Conservation (phyloP, 2,113 vertebrate species). For the Bambusicola thoracicus region DNA sequence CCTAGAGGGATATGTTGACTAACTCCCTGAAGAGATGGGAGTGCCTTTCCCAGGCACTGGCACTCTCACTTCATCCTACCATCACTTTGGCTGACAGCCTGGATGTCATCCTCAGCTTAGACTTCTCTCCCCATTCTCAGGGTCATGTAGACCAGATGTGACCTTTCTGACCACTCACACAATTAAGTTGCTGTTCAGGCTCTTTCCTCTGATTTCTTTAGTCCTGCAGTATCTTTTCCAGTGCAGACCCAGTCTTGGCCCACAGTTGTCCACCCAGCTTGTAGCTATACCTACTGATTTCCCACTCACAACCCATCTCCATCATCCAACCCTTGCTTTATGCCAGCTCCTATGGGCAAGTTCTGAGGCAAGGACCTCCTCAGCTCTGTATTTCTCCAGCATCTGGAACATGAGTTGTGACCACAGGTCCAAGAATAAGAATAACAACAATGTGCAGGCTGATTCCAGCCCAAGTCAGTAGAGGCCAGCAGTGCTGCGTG, state of each 20-base stretch:
- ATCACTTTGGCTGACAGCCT: background rate
- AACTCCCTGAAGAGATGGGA: no score
- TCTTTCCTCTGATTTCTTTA: background rate
- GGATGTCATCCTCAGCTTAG: background rate
- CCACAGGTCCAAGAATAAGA: constrained; percentile 32
- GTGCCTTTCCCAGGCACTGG: background rate
- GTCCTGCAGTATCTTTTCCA: background rate
- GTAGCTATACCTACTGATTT: background rate
- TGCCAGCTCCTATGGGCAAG: background rate
- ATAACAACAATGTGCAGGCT: constrained; percentile 20
- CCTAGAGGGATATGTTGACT: no score
- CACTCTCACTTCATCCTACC: background rate
- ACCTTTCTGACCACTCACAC: background rate
- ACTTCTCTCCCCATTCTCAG: background rate
- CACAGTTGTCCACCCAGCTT: background rate
- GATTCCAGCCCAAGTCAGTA: background rate
- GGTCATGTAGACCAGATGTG: fast-evolving
- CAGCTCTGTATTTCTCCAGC: background rate
- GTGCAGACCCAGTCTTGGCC: background rate
- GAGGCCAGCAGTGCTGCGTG: background rate
- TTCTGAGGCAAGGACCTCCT: background rate
- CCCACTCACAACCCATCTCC: background rate
- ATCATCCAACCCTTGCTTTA: background rate
- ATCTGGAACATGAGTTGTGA: background rate
- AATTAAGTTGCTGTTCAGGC: background rate